These are phyloP conservation scores for Enteromius argenteus DNA, from an alignment of 2,797 vertebrate species.

Conservation along the genomic window DNA sequence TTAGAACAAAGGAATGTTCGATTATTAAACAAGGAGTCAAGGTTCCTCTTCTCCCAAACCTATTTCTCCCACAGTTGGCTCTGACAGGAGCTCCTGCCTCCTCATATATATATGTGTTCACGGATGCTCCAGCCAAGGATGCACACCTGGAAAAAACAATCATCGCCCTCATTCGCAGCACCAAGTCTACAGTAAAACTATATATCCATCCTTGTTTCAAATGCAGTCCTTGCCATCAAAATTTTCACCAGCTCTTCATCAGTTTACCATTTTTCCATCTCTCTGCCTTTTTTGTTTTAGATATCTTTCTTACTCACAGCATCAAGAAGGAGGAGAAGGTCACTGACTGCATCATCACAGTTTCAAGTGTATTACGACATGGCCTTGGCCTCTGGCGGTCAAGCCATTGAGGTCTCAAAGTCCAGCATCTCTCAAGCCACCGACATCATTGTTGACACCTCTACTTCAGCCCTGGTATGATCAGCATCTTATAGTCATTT, in stretches of 20 bases:
- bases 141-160: constrained; percentile 72
- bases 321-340: not conserved
- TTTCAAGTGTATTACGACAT: constrained; percentile 73
- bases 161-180: constrained; percentile 72
- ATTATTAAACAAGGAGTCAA: not conserved
- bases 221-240: not conserved
- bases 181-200: constrained; percentile 74
- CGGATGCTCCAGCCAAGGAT: constrained; percentile 77
- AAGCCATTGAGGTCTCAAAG: constrained; percentile 75
- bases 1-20: not conserved
- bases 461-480: constrained; percentile 78
- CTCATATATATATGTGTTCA: constrained; percentile 80
- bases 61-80: constrained; percentile 70
- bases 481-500: not conserved
- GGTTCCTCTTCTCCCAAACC: not conserved
- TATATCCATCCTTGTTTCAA: not conserved
- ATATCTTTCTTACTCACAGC: constrained; percentile 72
- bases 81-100: constrained; percentile 75
- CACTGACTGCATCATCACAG: not conserved
- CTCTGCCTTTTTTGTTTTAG: constrained; percentile 58
- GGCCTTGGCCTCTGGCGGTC: constrained; percentile 78
- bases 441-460: constrained; percentile 76
- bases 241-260: not conserved
- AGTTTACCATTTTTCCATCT: not conserved
- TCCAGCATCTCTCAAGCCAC: constrained; percentile 72